Evolutionary conservation across 1,140 invertebrate species (phyloP).

Genomic region (Trachymyrmex septentrionalis): DNA sequence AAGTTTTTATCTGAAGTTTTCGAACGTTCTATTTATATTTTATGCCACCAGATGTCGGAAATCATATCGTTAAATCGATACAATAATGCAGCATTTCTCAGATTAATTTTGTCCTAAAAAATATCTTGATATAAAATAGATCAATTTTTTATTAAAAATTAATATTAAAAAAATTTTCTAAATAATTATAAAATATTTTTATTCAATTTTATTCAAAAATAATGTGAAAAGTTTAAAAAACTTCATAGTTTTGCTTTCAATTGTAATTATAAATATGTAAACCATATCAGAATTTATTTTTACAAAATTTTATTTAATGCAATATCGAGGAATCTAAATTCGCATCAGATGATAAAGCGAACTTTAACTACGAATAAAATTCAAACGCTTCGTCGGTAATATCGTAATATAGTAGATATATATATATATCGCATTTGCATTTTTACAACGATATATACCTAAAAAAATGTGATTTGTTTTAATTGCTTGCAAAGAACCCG

Average conservation of each 20-base stretch:
- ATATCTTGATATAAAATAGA: not conserved
- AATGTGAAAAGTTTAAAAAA: not conserved
- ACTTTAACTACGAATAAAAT: not conserved
- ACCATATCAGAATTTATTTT: not conserved
- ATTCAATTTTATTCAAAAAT: not conserved
- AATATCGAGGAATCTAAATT: not conserved
- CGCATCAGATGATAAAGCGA: not conserved
- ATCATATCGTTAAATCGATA: not conserved
- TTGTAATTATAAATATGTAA: not conserved
- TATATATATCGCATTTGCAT: no score
- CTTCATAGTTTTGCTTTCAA: not conserved
- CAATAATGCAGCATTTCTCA: not conserved
- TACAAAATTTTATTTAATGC: not conserved
- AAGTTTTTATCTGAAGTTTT: not conserved
- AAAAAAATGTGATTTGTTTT: no score
- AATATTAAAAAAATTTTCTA: not conserved
- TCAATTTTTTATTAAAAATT: not conserved
- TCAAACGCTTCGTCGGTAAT: no score
- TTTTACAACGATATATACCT: no score
- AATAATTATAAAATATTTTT: no score
- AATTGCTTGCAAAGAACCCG: no score
- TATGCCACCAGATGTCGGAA: not conserved
- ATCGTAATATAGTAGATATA: no score
- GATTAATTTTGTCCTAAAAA: not conserved
- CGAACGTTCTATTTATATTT: not conserved